Evolutionary conservation across 2,113 vertebrate genomes (phyloP), one percentile per base, ranked within the genome.

Genomic region (Carollia perspicillata): DNA sequence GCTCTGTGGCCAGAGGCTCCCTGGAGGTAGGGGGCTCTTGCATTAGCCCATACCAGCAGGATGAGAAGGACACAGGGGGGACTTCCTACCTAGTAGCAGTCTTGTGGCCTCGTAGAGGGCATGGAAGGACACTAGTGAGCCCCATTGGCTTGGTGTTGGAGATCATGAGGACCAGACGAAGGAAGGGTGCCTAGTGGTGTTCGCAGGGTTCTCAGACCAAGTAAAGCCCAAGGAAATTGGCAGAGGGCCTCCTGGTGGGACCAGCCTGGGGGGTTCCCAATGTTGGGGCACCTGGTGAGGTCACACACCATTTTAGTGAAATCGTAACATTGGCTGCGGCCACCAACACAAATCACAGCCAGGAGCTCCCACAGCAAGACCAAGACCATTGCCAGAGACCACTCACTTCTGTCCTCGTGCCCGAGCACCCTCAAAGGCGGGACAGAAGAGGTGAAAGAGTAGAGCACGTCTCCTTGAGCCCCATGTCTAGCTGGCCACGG

Each of bases 331-430:
- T 47, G 22, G 23, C 65, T 1, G 0, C 17, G 40, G 71, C n/a
- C 8, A 2, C 77, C 6, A 0, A 1, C 23, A 2, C 0, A 51
- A 35, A 35, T 20, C n/a, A 3, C 8, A 28, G 47, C 71, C 44
- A 5, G 28, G 53, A 55, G 28, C 37, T 47, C 65, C 47, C 65
- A 12, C 65, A 17, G 1, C 35, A 13, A 51, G 66, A 49, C 49
- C 11, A 5, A 28, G 35, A 26, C 89, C 26, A 11, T 1, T 66
- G n/a, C 7, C 33, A 0, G 26, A 18, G 63, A 23, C 18, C 7
- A 0, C 13, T 1, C 5, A 1, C 13, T 0, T 18, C 44, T 30
- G 37, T 55, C 23, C 47, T 53, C 35, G 3, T 28, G 47, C 84
- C 47, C 58, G 16, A n/a, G 55, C 49, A n/a, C 65, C 65, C 49